Percentiles rank a stretch among this genome's conserved stretches.
Conservation (phyloP, 2,797 vertebrate species). For the Salarias fasciatus region DNA sequence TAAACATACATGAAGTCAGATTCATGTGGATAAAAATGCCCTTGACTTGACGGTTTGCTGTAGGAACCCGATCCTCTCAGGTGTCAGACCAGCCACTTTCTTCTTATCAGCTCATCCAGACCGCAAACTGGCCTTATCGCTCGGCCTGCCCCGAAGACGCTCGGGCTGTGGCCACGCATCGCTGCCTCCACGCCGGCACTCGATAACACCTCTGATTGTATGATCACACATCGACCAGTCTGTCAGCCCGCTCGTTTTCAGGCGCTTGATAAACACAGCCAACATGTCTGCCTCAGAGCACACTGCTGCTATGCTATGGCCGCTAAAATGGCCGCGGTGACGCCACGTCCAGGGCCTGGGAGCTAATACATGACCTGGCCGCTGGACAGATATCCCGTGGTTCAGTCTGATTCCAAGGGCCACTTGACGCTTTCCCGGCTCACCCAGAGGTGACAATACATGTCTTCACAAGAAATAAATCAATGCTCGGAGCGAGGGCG, state of each 20-base stretch:
- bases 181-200: conserved; percentile 29
- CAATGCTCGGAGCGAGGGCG: not conserved
- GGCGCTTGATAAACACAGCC: conserved; percentile 37
- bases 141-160: conserved; percentile 37
- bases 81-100: conserved; percentile 40
- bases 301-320: conserved; percentile 14
- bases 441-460: conserved; percentile 13
- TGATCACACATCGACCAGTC: conserved; percentile 50
- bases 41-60: not conserved
- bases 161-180: conserved; percentile 20
- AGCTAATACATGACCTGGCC: conserved; percentile 22
- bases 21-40: not conserved
- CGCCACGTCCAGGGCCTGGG: conserved; percentile 1
- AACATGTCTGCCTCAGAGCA: conserved; percentile 48
- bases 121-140: conserved; percentile 43
- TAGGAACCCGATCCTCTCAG: conserved; percentile 17
- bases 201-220: conserved; percentile 41
- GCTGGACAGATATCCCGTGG: conserved; percentile 1
- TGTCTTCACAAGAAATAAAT: conserved; percentile 15
- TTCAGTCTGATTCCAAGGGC: conserved; percentile 14
- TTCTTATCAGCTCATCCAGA: conserved; percentile 62
- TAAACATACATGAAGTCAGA: no score
- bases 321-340: conserved; percentile 38
- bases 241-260: conserved; percentile 35
- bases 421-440: conserved; percentile 8